A percentile compares a stretch with the other conserved stretches of the same genome.
These are phyloP conservation scores for Amphipyra berbera DNA, from an alignment of 2,888 invertebrate genomes.

Conservation along the genomic window DNA sequence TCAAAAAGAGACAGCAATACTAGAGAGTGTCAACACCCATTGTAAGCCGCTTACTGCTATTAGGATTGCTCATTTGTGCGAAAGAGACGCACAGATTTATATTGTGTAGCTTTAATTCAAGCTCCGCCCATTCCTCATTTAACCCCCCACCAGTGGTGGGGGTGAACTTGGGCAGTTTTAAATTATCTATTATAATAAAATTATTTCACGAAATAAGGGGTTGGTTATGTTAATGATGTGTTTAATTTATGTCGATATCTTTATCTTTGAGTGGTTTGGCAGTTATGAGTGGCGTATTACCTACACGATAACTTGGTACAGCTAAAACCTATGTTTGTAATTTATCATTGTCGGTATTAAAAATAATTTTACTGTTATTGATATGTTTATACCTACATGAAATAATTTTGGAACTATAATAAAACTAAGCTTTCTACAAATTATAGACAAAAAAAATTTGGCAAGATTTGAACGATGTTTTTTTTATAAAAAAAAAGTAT, in stretches of 20 bases:
- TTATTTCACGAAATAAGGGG: conserved; percentile 89
- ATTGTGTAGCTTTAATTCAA: conserved; percentile 75
- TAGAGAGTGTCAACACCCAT: conserved; percentile 80
- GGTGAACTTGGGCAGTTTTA: conserved; percentile 88
- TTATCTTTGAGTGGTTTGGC: conserved; percentile 64
- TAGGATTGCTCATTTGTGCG: conserved; percentile 87
- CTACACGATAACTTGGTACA: conserved; percentile 24
- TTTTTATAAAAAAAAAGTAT: too few species aligned
- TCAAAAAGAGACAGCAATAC: conserved; percentile 75
- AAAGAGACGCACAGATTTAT: conserved; percentile 81
- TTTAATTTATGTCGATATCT: conserved; percentile 85
- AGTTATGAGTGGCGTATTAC: conserved; percentile 57
- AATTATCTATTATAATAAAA: conserved; percentile 90
- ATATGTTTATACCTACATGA: neutral
- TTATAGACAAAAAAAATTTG: too few species aligned
- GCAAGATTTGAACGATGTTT: too few species aligned
- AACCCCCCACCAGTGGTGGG: conserved; percentile 80
- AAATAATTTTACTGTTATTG: neutral
- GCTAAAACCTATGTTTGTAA: neutral
- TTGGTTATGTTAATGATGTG: conserved; percentile 88
- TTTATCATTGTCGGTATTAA: conserved; percentile 4
- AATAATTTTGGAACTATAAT: neutral
- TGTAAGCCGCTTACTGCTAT: conserved; percentile 87
- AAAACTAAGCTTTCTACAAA: too few species aligned
- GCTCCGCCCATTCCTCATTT: conserved; percentile 86